Evolutionary conservation across 2,888 invertebrate genomes (phyloP).

Genomic region (Scaptomyza reducta): DNA sequence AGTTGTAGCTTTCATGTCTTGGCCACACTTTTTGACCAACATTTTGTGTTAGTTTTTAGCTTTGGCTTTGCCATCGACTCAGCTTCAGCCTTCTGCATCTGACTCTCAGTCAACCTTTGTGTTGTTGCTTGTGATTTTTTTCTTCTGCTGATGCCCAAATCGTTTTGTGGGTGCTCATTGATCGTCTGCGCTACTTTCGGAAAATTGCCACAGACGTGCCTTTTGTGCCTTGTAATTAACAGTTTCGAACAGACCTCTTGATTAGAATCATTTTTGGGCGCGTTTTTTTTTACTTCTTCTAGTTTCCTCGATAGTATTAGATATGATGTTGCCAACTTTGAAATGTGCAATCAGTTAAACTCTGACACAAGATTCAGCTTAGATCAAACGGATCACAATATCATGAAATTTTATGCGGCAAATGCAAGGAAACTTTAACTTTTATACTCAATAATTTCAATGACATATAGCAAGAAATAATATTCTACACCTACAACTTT

Average conservation of each 20-base stretch:
- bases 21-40: constrained; percentile 81
- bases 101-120: constrained; percentile 36
- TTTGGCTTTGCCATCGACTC: constrained; percentile 4
- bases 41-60: constrained; percentile 58
- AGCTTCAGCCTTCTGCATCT: constrained; percentile 7
- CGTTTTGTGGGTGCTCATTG: constrained; percentile 73
- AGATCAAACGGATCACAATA: constrained; percentile 18
- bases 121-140: constrained; percentile 21
- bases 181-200: constrained; percentile 76
- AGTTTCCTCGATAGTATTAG: constrained; percentile 17
- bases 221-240: constrained; percentile 74
- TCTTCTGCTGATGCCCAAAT: constrained; percentile 51
- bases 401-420: neutral
- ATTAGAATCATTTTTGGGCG: constrained; percentile 78
- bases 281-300: constrained; percentile 42
- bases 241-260: constrained; percentile 67
- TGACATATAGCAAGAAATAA: too few relatives aligned
- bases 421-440: too few relatives aligned
- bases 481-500: too few relatives aligned
- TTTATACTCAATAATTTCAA: too few relatives aligned
- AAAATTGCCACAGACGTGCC: constrained; percentile 76
- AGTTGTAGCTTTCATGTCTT: constrained; percentile 81
- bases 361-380: constrained; percentile 26
- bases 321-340: constrained; percentile 28
- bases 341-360: constrained; percentile 40